Base-by-base conservation (phyloP, 1,140 invertebrate species). In the Drosophila novamexicana region DNA sequence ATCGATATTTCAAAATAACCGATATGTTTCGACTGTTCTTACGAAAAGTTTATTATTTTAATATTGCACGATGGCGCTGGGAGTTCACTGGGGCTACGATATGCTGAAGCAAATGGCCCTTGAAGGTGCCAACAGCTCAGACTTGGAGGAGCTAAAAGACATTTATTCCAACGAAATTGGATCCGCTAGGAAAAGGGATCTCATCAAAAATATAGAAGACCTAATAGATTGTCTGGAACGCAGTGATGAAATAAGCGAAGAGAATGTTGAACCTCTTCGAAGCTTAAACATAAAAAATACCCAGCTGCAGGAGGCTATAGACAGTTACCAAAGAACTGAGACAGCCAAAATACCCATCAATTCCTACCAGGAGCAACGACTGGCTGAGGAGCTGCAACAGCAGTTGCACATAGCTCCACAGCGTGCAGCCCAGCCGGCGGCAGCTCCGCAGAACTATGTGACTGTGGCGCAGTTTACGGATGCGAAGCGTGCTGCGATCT, bases 151-250 rank as follows among this genome's bases (percentile, higher is more conserved):
- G 0, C 4, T 92, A 0, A 92, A 92, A 22, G 9, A 40, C 0
- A 7, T 69, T 3, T 76, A 89, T 37, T 18, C 29, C 10, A 1
- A 5, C 1, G 82, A 92, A 57, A 92, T 92, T 6, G 74, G 68
- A 1, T 75, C 85, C 0, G 40, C 36, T 7, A 61, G 89, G 0
- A 75, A 64, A 16, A 40, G 47, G 7, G 78, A 79, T 40, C 64
- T 71, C 1, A 92, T 92, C 5, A 39, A 12, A 0, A 66, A 34
- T 7, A 49, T 83, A 2, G n/a, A 56, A 2, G 83, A 91, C 16
- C 40, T 92, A 1, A 79, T 92, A 1, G 82, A 89, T 52, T 86
- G 68, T 10, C 59, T 92, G 14, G 91, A 92, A 54, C 47, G 73
- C 8, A 50, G 56, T 2, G 91, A 91, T 63, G 54, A 65, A 12